Percentiles rank a stretch among this genome's conserved stretches.
Evolutionary conservation across 2,888 invertebrate species (phyloP).

Genomic region (Seira musarum): DNA sequence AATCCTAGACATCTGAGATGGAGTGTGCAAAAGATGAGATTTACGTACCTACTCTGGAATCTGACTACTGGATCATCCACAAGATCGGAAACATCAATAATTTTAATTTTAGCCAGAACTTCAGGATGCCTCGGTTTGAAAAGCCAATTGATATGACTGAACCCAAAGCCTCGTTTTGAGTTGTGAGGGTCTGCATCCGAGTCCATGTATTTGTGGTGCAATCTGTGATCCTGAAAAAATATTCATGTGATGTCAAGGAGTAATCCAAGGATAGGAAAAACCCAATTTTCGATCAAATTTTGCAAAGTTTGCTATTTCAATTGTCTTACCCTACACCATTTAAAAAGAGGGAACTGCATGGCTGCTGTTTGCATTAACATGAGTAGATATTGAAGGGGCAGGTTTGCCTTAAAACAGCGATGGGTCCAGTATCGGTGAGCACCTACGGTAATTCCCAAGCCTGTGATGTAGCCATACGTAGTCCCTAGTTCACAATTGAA

Average conservation of each 20-base stretch:
- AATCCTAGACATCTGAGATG: too few relatives aligned
- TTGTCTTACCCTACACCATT: conserved; percentile 31
- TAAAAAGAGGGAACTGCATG: conserved; percentile 22
- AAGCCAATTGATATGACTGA: conserved; percentile 96
- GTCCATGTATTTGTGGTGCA: conserved; percentile 93
- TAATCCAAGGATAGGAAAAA: not conserved
- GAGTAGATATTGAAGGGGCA: conserved; percentile 86
- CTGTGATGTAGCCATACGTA: conserved; percentile 16
- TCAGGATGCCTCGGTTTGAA: conserved; percentile 92
- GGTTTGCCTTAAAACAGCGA: conserved; percentile 88
- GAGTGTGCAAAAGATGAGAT: too few relatives aligned
- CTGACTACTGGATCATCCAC: conserved; percentile 83
- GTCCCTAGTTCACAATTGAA: not conserved
- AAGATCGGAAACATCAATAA: conserved; percentile 88
- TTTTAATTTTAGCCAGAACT: conserved; percentile 87
- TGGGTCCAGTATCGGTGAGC: conserved; percentile 98
- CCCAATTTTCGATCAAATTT: not conserved
- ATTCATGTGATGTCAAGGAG: too few relatives aligned
- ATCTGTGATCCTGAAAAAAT: conserved; percentile 79
- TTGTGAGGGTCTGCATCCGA: conserved; percentile 96
- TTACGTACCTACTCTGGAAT: conserved; percentile 92
- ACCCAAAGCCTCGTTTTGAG: conserved; percentile 93
- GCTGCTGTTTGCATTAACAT: conserved; percentile 88
- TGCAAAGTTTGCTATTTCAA: not conserved
- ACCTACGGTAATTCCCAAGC: conserved; percentile 89